Evolutionary conservation across 2,797 vertebrate species (phyloP).

Genomic region (Cheracebus regulus): DNA sequence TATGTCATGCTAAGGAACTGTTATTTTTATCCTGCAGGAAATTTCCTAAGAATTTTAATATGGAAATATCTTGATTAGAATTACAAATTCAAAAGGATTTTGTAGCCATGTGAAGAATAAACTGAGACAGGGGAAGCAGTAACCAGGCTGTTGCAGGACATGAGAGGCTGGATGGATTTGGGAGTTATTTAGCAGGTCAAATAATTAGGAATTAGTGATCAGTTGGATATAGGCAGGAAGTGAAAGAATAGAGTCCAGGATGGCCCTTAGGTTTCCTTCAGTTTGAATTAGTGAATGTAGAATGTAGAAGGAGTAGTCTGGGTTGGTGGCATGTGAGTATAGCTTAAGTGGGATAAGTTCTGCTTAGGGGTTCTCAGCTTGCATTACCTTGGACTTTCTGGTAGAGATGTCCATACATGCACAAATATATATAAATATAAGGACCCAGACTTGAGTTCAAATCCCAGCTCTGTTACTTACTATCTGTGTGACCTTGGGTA

Average conservation of each 20-base stretch:
- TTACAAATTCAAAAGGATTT: slow-evolving; percentile 1
- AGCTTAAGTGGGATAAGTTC: background rate
- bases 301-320: background rate
- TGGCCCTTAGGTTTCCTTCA: background rate
- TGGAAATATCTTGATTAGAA: slow-evolving; percentile 28
- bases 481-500: background rate
- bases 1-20: background rate
- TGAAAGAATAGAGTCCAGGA: background rate
- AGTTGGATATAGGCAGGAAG: background rate
- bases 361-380: background rate
- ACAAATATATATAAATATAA: background rate
- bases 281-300: background rate
- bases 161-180: background rate
- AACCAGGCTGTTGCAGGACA: background rate
- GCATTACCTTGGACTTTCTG: background rate
- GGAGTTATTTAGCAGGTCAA: background rate
- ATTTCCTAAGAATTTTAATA: background rate
- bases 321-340: background rate
- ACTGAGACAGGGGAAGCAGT: background rate
- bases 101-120: background rate
- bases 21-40: background rate
- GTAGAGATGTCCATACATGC: background rate
- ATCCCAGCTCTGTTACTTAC: background rate
- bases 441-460: background rate
- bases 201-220: background rate